Evolutionary conservation across 1,140 invertebrate species (phyloP).

Genomic region (Drosophila obscura): DNA sequence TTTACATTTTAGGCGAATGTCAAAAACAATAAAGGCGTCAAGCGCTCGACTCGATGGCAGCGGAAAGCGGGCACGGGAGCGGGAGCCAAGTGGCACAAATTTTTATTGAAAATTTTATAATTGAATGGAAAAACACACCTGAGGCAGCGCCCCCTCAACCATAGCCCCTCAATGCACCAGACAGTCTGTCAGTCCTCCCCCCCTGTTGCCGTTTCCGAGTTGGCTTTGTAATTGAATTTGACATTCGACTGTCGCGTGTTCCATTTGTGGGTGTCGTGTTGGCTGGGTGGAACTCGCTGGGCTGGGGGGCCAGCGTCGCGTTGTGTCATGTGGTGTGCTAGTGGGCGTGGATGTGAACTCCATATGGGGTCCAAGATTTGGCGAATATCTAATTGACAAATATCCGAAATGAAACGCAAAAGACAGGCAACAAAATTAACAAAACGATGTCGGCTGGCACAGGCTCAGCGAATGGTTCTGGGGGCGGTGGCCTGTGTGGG

Average conservation of each 20-base stretch:
- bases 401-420: slow-evolving; percentile 34
- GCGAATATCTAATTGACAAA: slow-evolving; percentile 66
- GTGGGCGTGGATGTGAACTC: slow-evolving; percentile 20
- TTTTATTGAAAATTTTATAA: slow-evolving; percentile 80
- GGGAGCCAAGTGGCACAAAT: slow-evolving; percentile 47
- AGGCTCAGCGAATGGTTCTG: slow-evolving; percentile 4
- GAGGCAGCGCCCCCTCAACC: slow-evolving; percentile 39
- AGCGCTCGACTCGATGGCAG: slow-evolving; percentile 1
- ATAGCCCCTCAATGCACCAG: neutral
- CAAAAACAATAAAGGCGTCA: slow-evolving; percentile 70
- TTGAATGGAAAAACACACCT: slow-evolving; percentile 79
- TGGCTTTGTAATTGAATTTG: slow-evolving; percentile 72
- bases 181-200: neutral
- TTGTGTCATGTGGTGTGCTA: slow-evolving; percentile 35
- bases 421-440: slow-evolving; percentile 38
- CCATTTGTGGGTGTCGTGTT: slow-evolving; percentile 36
- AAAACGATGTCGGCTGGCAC: neutral
- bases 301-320: neutral
- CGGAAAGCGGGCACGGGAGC: neutral
- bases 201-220: neutral
- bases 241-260: slow-evolving; percentile 58
- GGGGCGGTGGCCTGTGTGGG: slow-evolving; percentile 1
- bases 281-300: slow-evolving; percentile 9
- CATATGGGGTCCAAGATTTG: slow-evolving; percentile 25
- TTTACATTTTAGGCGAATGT: slow-evolving; percentile 38